Evolutionary conservation across 1,140 invertebrate species (phyloP), one percentile per base, ranked within the genome.

Genomic region (Cherax destructor): DNA sequence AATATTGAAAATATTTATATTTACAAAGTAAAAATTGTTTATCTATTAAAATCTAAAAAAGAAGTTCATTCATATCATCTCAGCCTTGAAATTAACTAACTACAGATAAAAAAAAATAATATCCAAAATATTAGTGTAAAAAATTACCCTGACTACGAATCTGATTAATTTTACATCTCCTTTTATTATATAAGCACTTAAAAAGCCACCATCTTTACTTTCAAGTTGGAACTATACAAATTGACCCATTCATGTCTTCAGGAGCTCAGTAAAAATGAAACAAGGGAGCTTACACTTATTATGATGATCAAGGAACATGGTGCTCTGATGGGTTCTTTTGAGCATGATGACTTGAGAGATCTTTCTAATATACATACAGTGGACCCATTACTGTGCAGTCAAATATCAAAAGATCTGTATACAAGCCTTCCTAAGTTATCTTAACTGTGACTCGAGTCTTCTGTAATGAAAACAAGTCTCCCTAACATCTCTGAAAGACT

Each of bases 131-230:
- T 52, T 30, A 59, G 13, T 13, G 79, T 81, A 81, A 10, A 56
- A 81, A 81, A 81, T 56, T 81, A 50, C 78, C 78, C 78, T 81
- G 79, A 81, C 56, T 56, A 81, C 56, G n/a, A 81, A 81, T 56
- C 50, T 56, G 50, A 81, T 59, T 81, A 13, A 56, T 52, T 56
- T 59, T 56, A 52, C 56, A 74, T n/a, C 21, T 81, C 79, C 50
- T 81, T 47, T 49, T 47, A 80, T 52, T n/a, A 81, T 81, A 59
- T 81, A 5, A 81, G 50, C 50, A n/a, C 56, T 81, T 81, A 81
- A 59, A 81, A 81, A 81, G n/a, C 18, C 24, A 81, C 56, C 30
- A 2, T 41, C 56, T 56, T 59, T 81, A 81, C 78, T 81, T 1
- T 81, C 9, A 56, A 30, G 79, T n/a, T 81, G 69, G 69, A 74